These are phyloP conservation scores for Trichomalopsis sarcophagae DNA, from an alignment of 1,140 invertebrate species.

Conservation along the genomic window DNA sequence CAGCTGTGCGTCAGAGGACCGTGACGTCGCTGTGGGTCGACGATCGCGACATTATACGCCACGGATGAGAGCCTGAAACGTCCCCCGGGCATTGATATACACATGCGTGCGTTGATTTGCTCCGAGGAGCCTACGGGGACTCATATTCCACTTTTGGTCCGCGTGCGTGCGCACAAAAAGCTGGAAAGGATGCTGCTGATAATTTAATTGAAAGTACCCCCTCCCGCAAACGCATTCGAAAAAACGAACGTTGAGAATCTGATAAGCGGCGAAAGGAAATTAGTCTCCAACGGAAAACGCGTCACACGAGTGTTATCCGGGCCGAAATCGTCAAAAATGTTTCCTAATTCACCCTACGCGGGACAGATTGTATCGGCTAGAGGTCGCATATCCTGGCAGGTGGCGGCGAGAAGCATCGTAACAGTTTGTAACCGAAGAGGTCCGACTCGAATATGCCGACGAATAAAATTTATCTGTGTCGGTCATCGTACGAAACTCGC, in stretches of 20 bases:
- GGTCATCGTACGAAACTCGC: too few species aligned
- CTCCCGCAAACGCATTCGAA: neutral
- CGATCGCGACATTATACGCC: slow-evolving; percentile 3
- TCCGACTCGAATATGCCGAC: too few species aligned
- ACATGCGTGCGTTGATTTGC: neutral
- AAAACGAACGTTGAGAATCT: neutral
- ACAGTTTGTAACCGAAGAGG: too few species aligned
- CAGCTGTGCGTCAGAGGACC: slow-evolving; percentile 45
- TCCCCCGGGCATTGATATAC: neutral
- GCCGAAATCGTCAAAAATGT: neutral
- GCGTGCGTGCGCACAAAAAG: neutral
- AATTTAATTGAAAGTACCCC: neutral
- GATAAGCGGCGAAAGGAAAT: too few species aligned
- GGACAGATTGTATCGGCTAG: neutral
- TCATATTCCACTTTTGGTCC: neutral
- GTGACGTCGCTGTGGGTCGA: slow-evolving; percentile 37
- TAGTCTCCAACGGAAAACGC: neutral
- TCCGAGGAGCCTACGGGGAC: neutral
- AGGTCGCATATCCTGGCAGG: neutral
- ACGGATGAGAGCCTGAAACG: neutral
- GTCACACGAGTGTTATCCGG: neutral
- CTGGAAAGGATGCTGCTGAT: neutral
- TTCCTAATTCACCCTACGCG: neutral
- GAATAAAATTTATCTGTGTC: too few species aligned
- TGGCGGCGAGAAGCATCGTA: neutral